Evolutionary conservation across 2,113 vertebrate genomes (phyloP).

Genomic region (Oreotrochilus melanogaster): DNA sequence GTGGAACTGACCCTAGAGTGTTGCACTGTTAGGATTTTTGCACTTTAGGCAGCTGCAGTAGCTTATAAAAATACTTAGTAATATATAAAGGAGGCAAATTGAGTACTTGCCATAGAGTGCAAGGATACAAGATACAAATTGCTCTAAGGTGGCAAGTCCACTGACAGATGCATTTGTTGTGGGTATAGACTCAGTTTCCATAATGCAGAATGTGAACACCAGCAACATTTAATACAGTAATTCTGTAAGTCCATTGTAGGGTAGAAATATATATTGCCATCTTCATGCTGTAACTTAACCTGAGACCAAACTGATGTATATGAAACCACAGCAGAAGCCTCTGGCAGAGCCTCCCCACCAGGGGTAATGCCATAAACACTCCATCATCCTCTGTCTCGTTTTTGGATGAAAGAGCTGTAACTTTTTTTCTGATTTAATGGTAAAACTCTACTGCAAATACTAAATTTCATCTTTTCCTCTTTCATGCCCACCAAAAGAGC

Average conservation of each 20-base stretch:
- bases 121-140: neutral
- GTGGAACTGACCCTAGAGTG: neutral
- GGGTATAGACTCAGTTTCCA: neutral
- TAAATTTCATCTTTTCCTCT: neutral
- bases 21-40: neutral
- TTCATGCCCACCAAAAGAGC: accelerated
- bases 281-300: neutral
- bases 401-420: neutral
- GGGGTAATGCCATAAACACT: neutral
- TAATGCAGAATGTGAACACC: neutral
- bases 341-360: neutral
- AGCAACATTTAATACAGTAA: neutral
- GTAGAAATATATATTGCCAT: neutral
- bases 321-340: neutral
- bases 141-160: neutral
- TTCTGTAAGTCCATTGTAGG: neutral
- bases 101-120: neutral
- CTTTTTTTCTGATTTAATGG: neutral
- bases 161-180: neutral
- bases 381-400: neutral
- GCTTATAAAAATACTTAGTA: neutral
- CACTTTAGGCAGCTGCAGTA: neutral
- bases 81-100: neutral
- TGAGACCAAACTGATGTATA: neutral
- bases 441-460: neutral